Conservation (phyloP, 2,888 invertebrate species). For the Diaphora mendica region DNA sequence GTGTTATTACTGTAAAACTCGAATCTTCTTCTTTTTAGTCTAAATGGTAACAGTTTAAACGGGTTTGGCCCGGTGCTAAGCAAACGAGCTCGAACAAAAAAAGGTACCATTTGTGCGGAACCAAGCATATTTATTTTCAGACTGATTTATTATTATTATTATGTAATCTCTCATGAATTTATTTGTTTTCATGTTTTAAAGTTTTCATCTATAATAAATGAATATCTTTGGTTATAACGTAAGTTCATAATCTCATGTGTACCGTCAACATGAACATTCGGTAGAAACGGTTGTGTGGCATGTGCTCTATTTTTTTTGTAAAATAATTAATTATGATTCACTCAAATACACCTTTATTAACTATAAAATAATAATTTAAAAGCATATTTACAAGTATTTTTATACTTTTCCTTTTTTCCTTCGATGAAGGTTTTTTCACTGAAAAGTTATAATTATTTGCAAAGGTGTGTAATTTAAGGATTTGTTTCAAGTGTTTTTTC, state of each 20-base stretch:
- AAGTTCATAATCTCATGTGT: conserved; percentile 19
- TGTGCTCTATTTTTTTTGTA: conserved; percentile 49
- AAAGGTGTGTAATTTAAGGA: too few species aligned
- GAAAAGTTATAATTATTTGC: too few species aligned
- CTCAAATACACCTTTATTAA: conserved; percentile 39
- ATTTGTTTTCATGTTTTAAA: neutral
- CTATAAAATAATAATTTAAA: conserved; percentile 37
- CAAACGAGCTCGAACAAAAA: neutral
- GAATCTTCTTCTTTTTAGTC: too few species aligned
- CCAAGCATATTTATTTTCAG: neutral
- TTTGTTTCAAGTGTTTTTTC: too few species aligned
- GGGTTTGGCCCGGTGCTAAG: too few species aligned
- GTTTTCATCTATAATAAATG: neutral
- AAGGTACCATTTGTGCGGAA: neutral
- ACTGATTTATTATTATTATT: neutral
- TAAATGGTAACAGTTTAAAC: too few species aligned
- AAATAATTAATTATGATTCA: conserved; percentile 36
- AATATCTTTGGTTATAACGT: conserved; percentile 13
- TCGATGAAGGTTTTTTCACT: too few species aligned
- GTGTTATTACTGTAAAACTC: too few species aligned
- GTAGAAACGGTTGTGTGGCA: conserved; percentile 50
- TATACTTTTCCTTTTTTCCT: too few species aligned
- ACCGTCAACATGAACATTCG: conserved; percentile 35
- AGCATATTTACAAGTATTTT: conserved; percentile 14
- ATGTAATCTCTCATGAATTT: neutral